A percentile compares a stretch with the other conserved stretches of the same genome.
phyloP scores from a whole-genome alignment of 2,888 invertebrate genomes.

The Erannis defoliaria region DNA sequence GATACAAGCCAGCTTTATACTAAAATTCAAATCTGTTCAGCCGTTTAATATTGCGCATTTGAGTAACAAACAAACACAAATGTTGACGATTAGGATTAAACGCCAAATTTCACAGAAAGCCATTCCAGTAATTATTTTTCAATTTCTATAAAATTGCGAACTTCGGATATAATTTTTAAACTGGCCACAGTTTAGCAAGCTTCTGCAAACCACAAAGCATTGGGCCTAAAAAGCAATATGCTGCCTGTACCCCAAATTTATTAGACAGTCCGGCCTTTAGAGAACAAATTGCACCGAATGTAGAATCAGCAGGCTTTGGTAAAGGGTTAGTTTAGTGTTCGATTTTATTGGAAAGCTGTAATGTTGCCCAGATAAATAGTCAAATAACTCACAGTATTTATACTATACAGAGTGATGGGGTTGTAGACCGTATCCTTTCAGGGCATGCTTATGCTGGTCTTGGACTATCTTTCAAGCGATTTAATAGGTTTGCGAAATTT shows the following conservation, averaged over 20 bases:
- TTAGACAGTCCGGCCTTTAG: slow-evolving; percentile 20
- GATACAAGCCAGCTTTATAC: too few species aligned
- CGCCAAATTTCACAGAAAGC: not conserved
- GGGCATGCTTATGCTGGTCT: too few species aligned
- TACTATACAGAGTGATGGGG: too few species aligned
- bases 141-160: not conserved
- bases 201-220: slow-evolving; percentile 23
- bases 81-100: too few species aligned
- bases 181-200: slow-evolving; percentile 19
- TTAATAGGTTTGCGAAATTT: too few species aligned
- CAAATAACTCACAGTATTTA: not conserved
- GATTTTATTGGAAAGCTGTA: slow-evolving; percentile 5
- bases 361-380: not conserved
- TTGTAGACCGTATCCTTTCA: too few species aligned
- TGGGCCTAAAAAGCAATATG: slow-evolving; percentile 32
- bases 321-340: not conserved
- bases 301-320: slow-evolving; percentile 3
- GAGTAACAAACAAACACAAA: too few species aligned
- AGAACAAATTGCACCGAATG: slow-evolving; percentile 27
- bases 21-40: too few species aligned
- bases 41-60: too few species aligned
- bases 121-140: not conserved
- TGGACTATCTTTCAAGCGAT: too few species aligned
- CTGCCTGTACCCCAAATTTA: slow-evolving; percentile 27
- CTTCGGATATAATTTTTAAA: not conserved